These are phyloP conservation scores for Bagarius yarrelli DNA, from an alignment of 2,113 vertebrate genomes.

Conservation along the genomic window DNA sequence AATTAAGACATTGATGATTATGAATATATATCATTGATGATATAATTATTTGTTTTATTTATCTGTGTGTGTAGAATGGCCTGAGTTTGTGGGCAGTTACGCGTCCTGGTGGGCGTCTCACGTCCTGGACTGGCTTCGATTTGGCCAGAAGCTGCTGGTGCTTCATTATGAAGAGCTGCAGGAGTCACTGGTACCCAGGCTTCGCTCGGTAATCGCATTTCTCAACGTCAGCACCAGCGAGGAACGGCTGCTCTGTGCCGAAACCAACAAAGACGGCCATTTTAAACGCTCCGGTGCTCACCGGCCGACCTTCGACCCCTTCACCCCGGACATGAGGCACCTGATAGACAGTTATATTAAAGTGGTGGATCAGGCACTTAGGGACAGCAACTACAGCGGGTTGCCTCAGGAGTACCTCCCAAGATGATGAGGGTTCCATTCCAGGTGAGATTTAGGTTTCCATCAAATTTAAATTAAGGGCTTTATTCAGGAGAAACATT, in stretches of 20 bases:
- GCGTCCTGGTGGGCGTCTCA: conserved; percentile 88
- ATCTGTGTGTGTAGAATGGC: conserved; percentile 74
- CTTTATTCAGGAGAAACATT: conserved; percentile 22
- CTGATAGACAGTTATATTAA: conserved; percentile 80
- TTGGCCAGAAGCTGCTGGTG: conserved; percentile 75
- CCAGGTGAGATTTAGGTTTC: not conserved
- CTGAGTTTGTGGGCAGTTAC: conserved; percentile 83
- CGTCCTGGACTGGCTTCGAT: conserved; percentile 82
- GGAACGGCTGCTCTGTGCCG: conserved; percentile 80
- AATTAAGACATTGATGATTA: not conserved
- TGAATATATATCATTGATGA: too few relatives aligned
- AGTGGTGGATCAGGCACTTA: conserved; percentile 79
- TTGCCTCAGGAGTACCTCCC: conserved; percentile 81
- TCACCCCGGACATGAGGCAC: conserved; percentile 81
- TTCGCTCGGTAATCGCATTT: conserved; percentile 77
- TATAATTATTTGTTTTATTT: not conserved
- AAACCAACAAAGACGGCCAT: conserved; percentile 83
- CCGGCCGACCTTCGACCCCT: conserved; percentile 75
- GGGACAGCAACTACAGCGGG: conserved; percentile 74
- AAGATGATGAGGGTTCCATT: conserved; percentile 71
- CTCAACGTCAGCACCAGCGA: conserved; percentile 74
- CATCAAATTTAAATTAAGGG: not conserved
- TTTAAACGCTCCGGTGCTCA: conserved; percentile 76
- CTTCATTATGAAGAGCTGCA: conserved; percentile 82
- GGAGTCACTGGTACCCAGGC: conserved; percentile 72